phyloP scores from a whole-genome alignment of 2,888 invertebrate genomes.

The Galeruca laticollis region DNA sequence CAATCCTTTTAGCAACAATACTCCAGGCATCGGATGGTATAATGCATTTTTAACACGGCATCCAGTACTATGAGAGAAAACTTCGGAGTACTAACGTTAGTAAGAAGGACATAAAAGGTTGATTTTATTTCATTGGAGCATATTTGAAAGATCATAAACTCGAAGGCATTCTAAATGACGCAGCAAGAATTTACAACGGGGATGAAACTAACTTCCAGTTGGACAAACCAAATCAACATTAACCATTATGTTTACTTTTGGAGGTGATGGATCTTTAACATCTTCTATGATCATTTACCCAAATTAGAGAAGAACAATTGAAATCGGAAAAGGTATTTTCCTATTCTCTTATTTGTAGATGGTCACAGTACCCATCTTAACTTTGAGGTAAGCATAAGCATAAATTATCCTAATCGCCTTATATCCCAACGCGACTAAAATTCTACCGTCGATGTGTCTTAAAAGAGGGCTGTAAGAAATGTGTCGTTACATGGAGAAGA shows the following conservation, averaged over 20 bases:
- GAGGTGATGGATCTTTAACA: conserved; percentile 33
- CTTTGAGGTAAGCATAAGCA: conserved; percentile 31
- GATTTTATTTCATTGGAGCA: conserved; percentile 46
- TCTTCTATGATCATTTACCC: conserved; percentile 37
- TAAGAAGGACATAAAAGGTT: conserved; percentile 50
- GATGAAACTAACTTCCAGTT: conserved; percentile 44
- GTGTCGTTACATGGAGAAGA: conserved; percentile 55
- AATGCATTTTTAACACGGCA: conserved; percentile 50
- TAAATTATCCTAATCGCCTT: conserved; percentile 52
- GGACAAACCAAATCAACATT: conserved; percentile 40
- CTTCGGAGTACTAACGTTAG: conserved; percentile 43
- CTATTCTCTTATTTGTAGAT: conserved; percentile 37
- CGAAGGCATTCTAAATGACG: neutral
- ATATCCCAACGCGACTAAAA: conserved; percentile 53
- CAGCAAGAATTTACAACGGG: conserved; percentile 46
- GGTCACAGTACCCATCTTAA: conserved; percentile 37
- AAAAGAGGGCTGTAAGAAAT: conserved; percentile 51
- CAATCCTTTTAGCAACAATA: conserved; percentile 18
- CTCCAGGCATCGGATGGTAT: conserved; percentile 38
- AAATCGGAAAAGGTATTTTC: conserved; percentile 28
- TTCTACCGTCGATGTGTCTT: conserved; percentile 51
- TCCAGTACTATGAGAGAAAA: conserved; percentile 41
- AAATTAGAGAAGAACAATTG: conserved; percentile 29
- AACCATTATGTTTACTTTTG: conserved; percentile 44
- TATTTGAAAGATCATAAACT: conserved; percentile 25